Percentiles rank a stretch among this genome's conserved stretches.
phyloP scores from a whole-genome alignment of 2,888 invertebrate genomes.

The Hyles lineata region DNA sequence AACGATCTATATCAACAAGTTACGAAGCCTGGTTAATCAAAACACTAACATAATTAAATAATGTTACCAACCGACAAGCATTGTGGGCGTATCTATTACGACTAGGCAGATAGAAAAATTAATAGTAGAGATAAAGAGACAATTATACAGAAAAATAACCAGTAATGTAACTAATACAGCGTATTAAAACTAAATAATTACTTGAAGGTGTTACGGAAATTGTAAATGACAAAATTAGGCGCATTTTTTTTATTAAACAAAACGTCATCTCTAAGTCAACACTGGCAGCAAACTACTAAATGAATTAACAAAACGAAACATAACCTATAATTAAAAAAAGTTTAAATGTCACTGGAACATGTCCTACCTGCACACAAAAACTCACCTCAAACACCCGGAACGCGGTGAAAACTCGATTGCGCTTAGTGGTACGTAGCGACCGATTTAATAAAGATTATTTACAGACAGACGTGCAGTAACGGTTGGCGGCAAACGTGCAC shows the following conservation, averaged over 20 bases:
- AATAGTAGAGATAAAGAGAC: background rate
- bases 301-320: background rate
- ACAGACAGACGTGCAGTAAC: constrained; percentile 30
- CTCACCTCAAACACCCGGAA: constrained; percentile 28
- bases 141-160: background rate
- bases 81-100: constrained; percentile 5
- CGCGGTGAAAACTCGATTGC: constrained; percentile 33
- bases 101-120: background rate
- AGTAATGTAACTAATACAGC: background rate
- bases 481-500: constrained; percentile 29
- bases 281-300: background rate
- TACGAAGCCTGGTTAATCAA: background rate
- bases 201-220: background rate
- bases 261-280: background rate
- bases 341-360: constrained; percentile 16
- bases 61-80: background rate
- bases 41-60: background rate
- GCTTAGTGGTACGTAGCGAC: constrained; percentile 5
- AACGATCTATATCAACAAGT: background rate
- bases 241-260: background rate
- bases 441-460: constrained; percentile 21
- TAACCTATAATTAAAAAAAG: background rate
- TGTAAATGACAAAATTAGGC: too few species aligned
- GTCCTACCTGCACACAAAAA: constrained; percentile 10
- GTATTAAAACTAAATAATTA: background rate